Conservation (phyloP, 2,797 vertebrate genomes). For the Propithecus perrieri region DNA sequence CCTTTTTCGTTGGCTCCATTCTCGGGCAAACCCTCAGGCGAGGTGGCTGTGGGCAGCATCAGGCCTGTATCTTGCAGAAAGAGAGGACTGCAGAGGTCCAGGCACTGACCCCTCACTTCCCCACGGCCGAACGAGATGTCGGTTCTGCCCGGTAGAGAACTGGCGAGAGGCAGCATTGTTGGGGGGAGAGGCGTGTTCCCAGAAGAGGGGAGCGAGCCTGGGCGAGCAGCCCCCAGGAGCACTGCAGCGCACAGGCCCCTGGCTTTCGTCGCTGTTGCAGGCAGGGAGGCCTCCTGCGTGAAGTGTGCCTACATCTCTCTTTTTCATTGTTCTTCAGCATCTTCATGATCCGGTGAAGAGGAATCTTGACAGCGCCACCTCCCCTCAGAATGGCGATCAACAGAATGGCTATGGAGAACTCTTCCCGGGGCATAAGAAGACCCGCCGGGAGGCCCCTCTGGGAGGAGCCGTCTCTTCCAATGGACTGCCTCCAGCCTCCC, state of each 20-base stretch:
- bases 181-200: neutral
- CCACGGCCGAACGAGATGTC: neutral
- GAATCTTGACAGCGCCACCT: constrained; percentile 92
- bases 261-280: neutral
- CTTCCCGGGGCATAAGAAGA: constrained; percentile 93
- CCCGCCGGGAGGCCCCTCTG: constrained; percentile 89
- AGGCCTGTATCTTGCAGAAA: neutral
- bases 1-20: neutral
- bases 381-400: constrained; percentile 92
- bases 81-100: neutral
- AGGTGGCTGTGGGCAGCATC: neutral
- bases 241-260: no score
- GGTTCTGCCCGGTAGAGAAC: neutral
- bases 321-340: constrained; percentile 84
- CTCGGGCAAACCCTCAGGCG: neutral
- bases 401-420: constrained; percentile 93
- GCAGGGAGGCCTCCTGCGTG: neutral
- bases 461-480: constrained; percentile 88
- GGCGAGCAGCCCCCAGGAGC: neutral
- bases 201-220: neutral
- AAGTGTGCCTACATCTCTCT: neutral
- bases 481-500: constrained; percentile 88
- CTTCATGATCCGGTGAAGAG: constrained; percentile 97
- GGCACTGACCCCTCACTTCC: neutral
- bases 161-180: neutral